Evolutionary conservation across 2,888 invertebrate species (phyloP), one percentile per base, ranked within the genome.

Genomic region (Eupelmus urozonus): DNA sequence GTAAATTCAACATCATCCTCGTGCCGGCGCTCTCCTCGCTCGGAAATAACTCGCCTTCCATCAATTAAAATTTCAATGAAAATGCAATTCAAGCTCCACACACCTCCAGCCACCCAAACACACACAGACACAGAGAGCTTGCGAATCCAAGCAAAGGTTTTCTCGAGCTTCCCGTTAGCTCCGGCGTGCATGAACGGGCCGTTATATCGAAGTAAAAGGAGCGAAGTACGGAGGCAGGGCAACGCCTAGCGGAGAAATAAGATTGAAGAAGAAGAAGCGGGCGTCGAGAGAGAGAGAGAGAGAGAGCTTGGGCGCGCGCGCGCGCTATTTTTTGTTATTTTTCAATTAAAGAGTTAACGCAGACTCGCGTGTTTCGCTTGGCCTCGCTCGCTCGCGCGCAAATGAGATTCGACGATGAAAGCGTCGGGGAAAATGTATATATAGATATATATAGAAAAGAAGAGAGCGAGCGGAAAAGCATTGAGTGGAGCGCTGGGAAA

Each of bases 381-480:
- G 69, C n/a, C 20, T 18, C 18, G 20, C 16, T 42, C 16, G 13
- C 76, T 67, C 80, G 78, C 82, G 82, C 81, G 80, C 80, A 82
- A 84, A 83, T 83, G 82, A 83, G 82, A 83, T 84, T 82, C 83
- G 59, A 80, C 81, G 80, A 80, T 78, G 80, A 82, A 82, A 71
- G 77, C 49, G 42, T 7, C 20, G 27, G 45, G 34, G 55, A 70
- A 59, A 60, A 53, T 18, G 42, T 40, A 57, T 45, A 59, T 25
- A 57, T 0, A 23, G 16, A 42, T n/a, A 11, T 1, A 25, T 16
- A 4, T 7, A n/a, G 4, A 29, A 23, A 45, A 11, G 45, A 23
- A 18, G 55, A 57, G 45, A 51, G 20, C 16, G 40, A 49, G 25
- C 11, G 29, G 51, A 49, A 49, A 16, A 49, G 34, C 29, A 25